Base-by-base conservation (phyloP, 2,113 vertebrate species). In the Choloepus hoffmanni region DNA sequence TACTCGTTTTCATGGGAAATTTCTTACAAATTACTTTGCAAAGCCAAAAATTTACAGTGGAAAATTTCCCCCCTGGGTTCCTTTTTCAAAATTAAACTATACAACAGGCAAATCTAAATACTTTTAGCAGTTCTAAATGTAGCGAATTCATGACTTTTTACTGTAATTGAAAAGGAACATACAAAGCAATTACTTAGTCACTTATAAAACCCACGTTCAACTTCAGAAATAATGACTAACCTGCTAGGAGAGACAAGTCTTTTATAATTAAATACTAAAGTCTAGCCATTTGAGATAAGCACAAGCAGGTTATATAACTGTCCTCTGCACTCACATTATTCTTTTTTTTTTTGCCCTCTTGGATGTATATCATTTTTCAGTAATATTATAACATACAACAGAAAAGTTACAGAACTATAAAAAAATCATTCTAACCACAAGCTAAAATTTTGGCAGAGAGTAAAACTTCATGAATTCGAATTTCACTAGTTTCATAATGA, bases 211-310 rank as follows among this genome's bases (percentile, higher is more conserved):
- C 94, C 50, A 92, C 50, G 0, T 79, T 96, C 92, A 91, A 95
- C 68, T 97, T 96, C 50, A 9, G 45, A 97, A 97, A 95, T 92
- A 94, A 97, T 89, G 40, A 92, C 90, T 97, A 96, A 89, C 77
- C 72, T 90, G 92, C 77, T 40, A 77, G 92, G 23, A 84, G 70
- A 94, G 85, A 95, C 18, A 30, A 48, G 84, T 93, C 5, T 74
- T 97, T 95, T 77, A 95, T 96, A 96, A 98, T 96, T 89, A 97
- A 98, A 97, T 67, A 79, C 82, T 97, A 92, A 97, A 92, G 77
- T 91, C 87, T 97, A 97, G 95, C 85, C 96, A 95, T 68, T 89
- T 93, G 96, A 97, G 96, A 94, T 91, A 97, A 97, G 93, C 93
- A 97, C 72, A 97, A 97, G 95, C 13, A 96, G 79, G 96, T 97